Conservation (phyloP, 2,888 invertebrate genomes). For the Xestobium rufovillosum region DNA sequence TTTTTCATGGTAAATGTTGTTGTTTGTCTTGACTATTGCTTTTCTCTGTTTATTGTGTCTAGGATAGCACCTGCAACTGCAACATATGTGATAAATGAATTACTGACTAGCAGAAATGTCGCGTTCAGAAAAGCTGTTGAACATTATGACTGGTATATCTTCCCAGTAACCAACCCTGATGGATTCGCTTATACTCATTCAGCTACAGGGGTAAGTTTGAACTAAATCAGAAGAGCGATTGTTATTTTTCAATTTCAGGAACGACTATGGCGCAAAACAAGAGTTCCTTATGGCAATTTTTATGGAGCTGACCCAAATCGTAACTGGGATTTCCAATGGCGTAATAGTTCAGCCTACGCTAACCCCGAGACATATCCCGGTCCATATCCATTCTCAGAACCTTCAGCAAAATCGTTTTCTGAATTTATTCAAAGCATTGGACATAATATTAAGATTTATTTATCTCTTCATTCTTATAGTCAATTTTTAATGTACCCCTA, state of each 20-base stretch:
- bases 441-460: constrained; percentile 45
- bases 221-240: constrained; percentile 17
- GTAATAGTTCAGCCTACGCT: constrained; percentile 52
- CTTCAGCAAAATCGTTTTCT: constrained; percentile 52
- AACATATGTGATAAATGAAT: constrained; percentile 55
- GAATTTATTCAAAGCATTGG: constrained; percentile 45
- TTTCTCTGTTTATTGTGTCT: too few relatives aligned
- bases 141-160: constrained; percentile 65
- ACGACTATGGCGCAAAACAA: constrained; percentile 66
- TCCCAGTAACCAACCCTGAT: constrained; percentile 68
- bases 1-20: too few relatives aligned
- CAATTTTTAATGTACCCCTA: constrained; percentile 64
- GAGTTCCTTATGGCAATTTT: constrained; percentile 46
- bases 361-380: constrained; percentile 63
- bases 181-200: constrained; percentile 61
- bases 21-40: too few relatives aligned
- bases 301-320: constrained; percentile 69
- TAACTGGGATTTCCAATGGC: constrained; percentile 68
- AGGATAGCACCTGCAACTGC: constrained; percentile 37
- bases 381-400: constrained; percentile 60
- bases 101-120: constrained; percentile 53
- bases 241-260: constrained; percentile 37
- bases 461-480: constrained; percentile 68
- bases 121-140: constrained; percentile 50
- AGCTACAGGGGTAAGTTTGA: constrained; percentile 49